Percentiles rank a stretch among this genome's conserved stretches.
phyloP scores from a whole-genome alignment of 2,888 invertebrate genomes.

The Arrhopalites spinosus region DNA sequence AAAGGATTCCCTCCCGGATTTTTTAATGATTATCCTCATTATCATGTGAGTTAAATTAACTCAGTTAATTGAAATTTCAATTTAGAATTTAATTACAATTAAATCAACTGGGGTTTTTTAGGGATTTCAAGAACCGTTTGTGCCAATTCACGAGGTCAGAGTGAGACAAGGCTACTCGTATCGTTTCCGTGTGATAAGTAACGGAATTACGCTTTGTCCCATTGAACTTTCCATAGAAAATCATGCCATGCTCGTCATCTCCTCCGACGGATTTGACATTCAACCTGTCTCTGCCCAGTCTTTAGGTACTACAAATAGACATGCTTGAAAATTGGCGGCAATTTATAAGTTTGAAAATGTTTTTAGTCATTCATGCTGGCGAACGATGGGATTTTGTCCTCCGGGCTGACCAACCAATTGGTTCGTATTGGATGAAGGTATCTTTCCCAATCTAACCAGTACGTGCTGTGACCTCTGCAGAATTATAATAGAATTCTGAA shows the following conservation, averaged over 20 bases:
- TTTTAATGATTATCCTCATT: conserved; percentile 68
- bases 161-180: conserved; percentile 67
- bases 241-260: conserved; percentile 76
- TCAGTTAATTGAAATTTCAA: too few species aligned
- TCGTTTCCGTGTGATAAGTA: conserved; percentile 80
- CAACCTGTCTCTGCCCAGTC: conserved; percentile 65
- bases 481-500: too few species aligned
- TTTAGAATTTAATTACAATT: too few species aligned
- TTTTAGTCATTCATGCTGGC: conserved; percentile 9
- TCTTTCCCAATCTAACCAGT: too few species aligned
- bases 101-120: conserved; percentile 59
- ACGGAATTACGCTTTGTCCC: conserved; percentile 85
- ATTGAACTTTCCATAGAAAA: conserved; percentile 81
- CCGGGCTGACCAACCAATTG: not conserved
- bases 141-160: conserved; percentile 62
- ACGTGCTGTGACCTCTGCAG: too few species aligned
- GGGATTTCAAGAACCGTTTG: conserved; percentile 64
- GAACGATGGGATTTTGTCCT: conserved; percentile 7
- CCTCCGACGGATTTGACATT: conserved; percentile 79
- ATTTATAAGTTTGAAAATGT: too few species aligned
- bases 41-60: conserved; percentile 62
- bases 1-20: conserved; percentile 65
- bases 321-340: too few species aligned
- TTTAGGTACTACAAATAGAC: too few species aligned
- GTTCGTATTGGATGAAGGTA: conserved; percentile 22